Conservation (phyloP, 2,797 vertebrate genomes). For the Antennarius maculatus region DNA sequence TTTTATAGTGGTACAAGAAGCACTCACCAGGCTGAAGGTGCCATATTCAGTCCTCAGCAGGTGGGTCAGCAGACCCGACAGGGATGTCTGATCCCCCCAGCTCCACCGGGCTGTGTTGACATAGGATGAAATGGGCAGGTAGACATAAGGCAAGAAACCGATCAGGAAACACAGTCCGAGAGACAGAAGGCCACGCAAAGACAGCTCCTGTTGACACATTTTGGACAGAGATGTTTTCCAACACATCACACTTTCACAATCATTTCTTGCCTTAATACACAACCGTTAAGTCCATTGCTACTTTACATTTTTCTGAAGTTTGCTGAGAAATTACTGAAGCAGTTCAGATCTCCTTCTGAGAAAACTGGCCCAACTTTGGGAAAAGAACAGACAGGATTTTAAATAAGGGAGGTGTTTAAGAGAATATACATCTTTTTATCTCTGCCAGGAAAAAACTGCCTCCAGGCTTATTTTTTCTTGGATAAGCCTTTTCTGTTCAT, state of each 20-base stretch:
- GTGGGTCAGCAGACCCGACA: conserved; percentile 91
- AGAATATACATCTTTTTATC: not conserved
- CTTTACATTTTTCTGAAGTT: not conserved
- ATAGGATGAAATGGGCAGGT: conserved; percentile 92
- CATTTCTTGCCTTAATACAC: not conserved
- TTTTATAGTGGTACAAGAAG: not conserved
- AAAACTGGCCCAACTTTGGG: not conserved
- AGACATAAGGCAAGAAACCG: conserved; percentile 91
- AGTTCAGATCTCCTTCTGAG: not conserved
- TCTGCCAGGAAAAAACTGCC: not conserved
- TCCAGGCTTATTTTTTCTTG: not conserved
- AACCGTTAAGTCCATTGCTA: not conserved
- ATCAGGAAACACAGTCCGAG: conserved; percentile 84
- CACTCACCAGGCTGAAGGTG: conserved; percentile 87
- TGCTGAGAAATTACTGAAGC: not conserved
- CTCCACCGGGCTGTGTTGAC: conserved; percentile 91
- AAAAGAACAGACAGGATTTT: not conserved
- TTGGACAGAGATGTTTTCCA: conserved; percentile 23
- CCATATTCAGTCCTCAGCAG: conserved; percentile 96
- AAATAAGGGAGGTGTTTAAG: not conserved
- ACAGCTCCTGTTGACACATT: conserved; percentile 86
- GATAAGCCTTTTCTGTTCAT: not conserved
- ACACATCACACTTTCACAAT: not conserved
- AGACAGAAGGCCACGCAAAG: conserved; percentile 72
- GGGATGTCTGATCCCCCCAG: conserved; percentile 96